Conservation (phyloP, 2,113 vertebrate species). For the Xenopus borealis region DNA sequence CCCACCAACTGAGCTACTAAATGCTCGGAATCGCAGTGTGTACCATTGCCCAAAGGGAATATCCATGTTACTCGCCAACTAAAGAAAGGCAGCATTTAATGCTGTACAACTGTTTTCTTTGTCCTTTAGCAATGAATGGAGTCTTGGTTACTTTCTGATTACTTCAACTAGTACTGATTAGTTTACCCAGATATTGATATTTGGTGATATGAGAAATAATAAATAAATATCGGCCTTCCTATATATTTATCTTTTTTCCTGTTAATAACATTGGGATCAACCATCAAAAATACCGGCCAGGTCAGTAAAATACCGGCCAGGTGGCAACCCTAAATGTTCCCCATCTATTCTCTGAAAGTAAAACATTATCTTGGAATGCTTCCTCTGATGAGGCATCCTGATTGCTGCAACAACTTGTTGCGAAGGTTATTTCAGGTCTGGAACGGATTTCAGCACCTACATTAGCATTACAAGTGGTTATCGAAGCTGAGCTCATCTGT, state of each 20-base stretch:
- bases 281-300: no score
- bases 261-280: no score
- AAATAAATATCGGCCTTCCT: no score
- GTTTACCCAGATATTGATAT: not conserved
- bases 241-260: no score
- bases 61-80: not conserved
- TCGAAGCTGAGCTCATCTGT: slow-evolving; percentile 41
- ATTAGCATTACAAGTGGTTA: slow-evolving; percentile 38
- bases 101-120: not conserved
- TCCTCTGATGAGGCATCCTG: slow-evolving; percentile 30
- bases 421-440: slow-evolving; percentile 46
- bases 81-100: not conserved
- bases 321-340: no score
- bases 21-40: no score
- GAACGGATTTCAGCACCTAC: slow-evolving; percentile 39
- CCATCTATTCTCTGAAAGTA: slow-evolving; percentile 20
- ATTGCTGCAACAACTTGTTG: slow-evolving; percentile 43
- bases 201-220: slow-evolving; percentile 4
- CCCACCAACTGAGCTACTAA: no score
- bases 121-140: not conserved
- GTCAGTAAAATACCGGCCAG: no score
- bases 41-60: not conserved
- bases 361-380: slow-evolving; percentile 40
- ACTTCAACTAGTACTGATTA: not conserved
- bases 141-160: not conserved